Conservation (phyloP, 2,113 vertebrate species). For the Epinephelus moara region DNA sequence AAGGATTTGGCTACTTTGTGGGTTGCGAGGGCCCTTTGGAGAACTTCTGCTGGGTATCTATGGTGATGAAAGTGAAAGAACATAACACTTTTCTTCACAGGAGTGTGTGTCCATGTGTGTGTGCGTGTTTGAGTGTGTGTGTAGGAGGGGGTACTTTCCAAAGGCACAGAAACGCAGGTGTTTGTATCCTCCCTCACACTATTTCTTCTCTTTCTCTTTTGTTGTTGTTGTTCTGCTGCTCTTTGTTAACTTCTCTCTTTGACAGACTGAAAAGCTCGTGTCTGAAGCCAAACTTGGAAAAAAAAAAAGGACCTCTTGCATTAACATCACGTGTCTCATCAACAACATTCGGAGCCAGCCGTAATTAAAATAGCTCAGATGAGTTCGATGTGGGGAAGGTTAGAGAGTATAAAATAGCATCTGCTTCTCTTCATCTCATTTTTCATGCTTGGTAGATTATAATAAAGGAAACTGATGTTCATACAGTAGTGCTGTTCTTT, state of each 20-base stretch:
- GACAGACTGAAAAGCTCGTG: conserved; percentile 1
- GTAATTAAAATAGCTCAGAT: not conserved
- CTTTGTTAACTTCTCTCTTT: conserved; percentile 41
- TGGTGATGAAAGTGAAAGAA: conserved; percentile 67
- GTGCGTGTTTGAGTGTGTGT: conserved; percentile 32
- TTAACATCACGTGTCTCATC: conserved; percentile 5
- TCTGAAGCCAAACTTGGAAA: conserved; percentile 19
- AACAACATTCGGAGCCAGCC: not conserved
- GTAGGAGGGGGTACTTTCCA: conserved; percentile 55
- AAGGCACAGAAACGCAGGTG: conserved; percentile 71
- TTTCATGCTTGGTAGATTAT: not conserved
- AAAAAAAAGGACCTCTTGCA: conserved; percentile 4
- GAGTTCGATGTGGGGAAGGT: not conserved
- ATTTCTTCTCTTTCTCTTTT: conserved; percentile 35
- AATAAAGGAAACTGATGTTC: not conserved
- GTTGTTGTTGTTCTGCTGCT: conserved; percentile 47
- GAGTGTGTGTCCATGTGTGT: conserved; percentile 31
- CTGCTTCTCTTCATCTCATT: not conserved
- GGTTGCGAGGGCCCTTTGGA: conserved; percentile 58
- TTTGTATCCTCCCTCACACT: conserved; percentile 41
- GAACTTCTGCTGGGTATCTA: conserved; percentile 66
- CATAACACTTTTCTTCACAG: conserved; percentile 49
- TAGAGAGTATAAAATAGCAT: not conserved
- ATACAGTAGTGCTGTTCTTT: not conserved
- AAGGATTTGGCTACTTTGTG: conserved; percentile 67